These are phyloP conservation scores for Apodemus speciosus DNA, from an alignment of 2,113 vertebrate genomes.

Conservation along the genomic window DNA sequence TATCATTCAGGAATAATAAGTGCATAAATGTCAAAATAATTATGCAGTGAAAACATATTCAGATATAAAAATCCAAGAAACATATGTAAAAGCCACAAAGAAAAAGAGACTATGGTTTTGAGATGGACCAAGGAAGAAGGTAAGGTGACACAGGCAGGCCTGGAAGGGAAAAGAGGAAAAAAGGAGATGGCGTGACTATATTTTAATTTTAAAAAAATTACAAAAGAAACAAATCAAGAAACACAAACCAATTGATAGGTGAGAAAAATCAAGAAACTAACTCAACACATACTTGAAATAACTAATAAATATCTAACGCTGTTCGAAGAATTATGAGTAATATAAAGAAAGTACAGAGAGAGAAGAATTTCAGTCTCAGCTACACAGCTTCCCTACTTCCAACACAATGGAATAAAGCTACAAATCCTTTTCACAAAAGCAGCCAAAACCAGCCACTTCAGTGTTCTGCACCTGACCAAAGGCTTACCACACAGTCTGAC, in stretches of 20 bases:
- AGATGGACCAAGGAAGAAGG: background rate
- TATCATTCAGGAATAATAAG: conserved; percentile 32
- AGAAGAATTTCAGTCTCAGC: background rate
- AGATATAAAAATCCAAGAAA: conserved; percentile 37
- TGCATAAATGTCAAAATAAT: conserved; percentile 26
- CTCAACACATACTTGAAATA: background rate
- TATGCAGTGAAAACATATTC: background rate
- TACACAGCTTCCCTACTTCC: background rate
- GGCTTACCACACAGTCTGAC: background rate
- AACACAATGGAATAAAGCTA: background rate
- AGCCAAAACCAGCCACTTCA: background rate
- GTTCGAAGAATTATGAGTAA: background rate
- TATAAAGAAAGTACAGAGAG: conserved; percentile 12
- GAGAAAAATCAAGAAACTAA: conserved; percentile 20
- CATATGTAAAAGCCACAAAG: background rate
- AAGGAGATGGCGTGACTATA: background rate
- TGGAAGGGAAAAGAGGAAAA: background rate
- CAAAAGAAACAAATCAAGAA: background rate
- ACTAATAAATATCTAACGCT: conserved; percentile 1
- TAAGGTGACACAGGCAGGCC: background rate
- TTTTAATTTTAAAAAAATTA: background rate
- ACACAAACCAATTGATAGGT: conserved; percentile 10
- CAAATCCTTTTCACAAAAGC: conserved; percentile 8
- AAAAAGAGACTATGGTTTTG: background rate
- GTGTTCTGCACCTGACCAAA: background rate